These are phyloP conservation scores for Echinometra lucunter DNA, from an alignment of 53 echinoderm and acorn worm species.

Conservation along the genomic window DNA sequence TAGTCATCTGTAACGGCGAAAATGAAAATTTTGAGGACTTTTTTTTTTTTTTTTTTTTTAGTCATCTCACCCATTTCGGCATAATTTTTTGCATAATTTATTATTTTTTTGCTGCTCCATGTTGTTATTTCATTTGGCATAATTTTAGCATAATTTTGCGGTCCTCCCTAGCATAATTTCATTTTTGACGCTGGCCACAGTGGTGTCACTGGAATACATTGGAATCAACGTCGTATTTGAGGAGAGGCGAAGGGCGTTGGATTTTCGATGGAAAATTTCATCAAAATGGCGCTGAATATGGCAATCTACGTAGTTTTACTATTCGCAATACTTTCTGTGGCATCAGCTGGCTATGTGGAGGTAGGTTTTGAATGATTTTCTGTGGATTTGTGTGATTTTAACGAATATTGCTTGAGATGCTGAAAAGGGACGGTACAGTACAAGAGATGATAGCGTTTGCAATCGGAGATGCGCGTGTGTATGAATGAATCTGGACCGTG, in stretches of 20 bases:
- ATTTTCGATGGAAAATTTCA: conserved; percentile 44
- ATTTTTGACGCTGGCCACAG: too few relatives aligned
- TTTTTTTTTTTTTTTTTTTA: too few relatives aligned
- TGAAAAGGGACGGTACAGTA: background rate
- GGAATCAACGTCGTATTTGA: conserved; percentile 19
- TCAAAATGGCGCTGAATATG: conserved; percentile 28
- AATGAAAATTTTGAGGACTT: too few relatives aligned
- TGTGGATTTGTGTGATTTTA: background rate
- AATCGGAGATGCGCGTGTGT: background rate
- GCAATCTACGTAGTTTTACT: background rate
- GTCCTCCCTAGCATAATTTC: too few relatives aligned
- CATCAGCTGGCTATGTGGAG: conserved; percentile 53
- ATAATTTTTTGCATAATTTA: too few relatives aligned
- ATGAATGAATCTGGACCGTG: background rate
- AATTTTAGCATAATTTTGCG: too few relatives aligned
- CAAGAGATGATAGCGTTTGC: too few relatives aligned
- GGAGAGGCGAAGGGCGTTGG: conserved; percentile 15
- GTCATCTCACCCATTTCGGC: too few relatives aligned
- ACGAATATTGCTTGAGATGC: background rate
- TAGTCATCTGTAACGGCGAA: too few relatives aligned
- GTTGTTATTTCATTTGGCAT: too few relatives aligned
- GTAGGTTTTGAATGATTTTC: background rate
- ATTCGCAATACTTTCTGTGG: conserved; percentile 45
- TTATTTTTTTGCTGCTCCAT: too few relatives aligned
- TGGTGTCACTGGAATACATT: conserved; percentile 36